Base-by-base conservation (phyloP, 2,113 vertebrate genomes). In the Ceyx melanurus region DNA sequence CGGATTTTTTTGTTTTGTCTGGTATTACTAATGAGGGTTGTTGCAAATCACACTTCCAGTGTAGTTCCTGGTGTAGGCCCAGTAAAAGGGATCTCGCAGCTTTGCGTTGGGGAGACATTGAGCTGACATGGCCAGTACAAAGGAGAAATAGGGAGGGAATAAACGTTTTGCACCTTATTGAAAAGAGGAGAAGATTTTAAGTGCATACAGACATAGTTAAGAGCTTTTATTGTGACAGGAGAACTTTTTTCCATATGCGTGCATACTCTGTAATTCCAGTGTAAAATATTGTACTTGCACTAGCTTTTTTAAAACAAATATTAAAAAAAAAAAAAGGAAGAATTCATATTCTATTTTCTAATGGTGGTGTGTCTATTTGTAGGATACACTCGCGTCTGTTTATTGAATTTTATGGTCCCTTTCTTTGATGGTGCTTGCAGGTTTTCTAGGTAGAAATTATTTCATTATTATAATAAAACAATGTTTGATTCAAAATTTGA, bases 381-480 rank as follows among this genome's bases (percentile, higher is more conserved):
- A 98, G 98, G 98, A 98, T 98, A 98, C 98, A 99, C 98, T 98
- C 98, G 97, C 97, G 98, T 98, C 98, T 99, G 98, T 99, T 98
- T 98, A 98, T 98, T 98, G 98, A 98, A 98, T 98, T 98, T 98
- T 98, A 99, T 99, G 98, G 98, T 99, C 98, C 98, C 98, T 98
- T 99, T 98, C 98, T 99, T 99, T 99, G 98, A 98, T 98, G 98
- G 98, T 99, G 98, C 99, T 99, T 98, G 98, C 98, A 99, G 98
- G 98, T 99, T 99, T 99, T 98, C 98, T 99, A 98, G 98, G 98
- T 98, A 98, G 98, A 99, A 98, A 98, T 98, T 98, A 98, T 99
- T 99, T 98, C 98, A 99, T 99, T 98, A 98, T 98, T 98, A 98
- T 98, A 98, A 98, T 98, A 98, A 99, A 98, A 98, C 98, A 98